Conservation (phyloP, 2,797 vertebrate species). For the Pseudocheirus occidentalis region DNA sequence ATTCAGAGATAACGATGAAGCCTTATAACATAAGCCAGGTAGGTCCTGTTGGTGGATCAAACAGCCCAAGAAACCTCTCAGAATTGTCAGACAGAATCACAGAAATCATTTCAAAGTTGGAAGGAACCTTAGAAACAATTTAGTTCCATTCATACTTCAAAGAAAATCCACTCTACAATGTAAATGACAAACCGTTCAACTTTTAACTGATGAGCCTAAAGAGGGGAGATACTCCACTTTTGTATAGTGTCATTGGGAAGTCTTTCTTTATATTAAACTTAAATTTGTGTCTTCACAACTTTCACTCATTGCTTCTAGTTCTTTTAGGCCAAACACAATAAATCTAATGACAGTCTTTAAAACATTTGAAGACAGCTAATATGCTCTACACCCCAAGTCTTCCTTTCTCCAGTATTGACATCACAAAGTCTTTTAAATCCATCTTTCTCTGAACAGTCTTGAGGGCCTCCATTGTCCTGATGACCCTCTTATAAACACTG, state of each 20-base stretch:
- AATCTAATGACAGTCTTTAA: not conserved
- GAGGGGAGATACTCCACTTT: not conserved
- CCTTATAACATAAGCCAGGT: not conserved
- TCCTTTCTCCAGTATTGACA: too few relatives aligned
- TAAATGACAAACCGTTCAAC: not conserved
- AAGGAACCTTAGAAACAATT: not conserved
- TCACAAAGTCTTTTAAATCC: not conserved
- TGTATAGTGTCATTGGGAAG: not conserved
- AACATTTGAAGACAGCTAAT: not conserved
- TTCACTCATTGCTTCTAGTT: not conserved
- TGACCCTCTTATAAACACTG: not conserved
- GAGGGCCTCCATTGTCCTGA: not conserved
- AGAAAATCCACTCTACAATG: not conserved
- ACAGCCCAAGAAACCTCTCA: not conserved
- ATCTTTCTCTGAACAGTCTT: not conserved
- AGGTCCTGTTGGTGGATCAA: not conserved
- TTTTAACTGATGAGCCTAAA: not conserved
- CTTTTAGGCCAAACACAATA: not conserved
- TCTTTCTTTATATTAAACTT: not conserved
- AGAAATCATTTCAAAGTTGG: not conserved
- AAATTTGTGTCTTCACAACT: not conserved
- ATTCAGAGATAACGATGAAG: not conserved
- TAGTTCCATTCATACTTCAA: not conserved
- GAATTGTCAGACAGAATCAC: not conserved
- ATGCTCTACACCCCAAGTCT: not conserved